Base-by-base conservation (phyloP, 2,113 vertebrate species). In the Typhlomys cinereus region DNA sequence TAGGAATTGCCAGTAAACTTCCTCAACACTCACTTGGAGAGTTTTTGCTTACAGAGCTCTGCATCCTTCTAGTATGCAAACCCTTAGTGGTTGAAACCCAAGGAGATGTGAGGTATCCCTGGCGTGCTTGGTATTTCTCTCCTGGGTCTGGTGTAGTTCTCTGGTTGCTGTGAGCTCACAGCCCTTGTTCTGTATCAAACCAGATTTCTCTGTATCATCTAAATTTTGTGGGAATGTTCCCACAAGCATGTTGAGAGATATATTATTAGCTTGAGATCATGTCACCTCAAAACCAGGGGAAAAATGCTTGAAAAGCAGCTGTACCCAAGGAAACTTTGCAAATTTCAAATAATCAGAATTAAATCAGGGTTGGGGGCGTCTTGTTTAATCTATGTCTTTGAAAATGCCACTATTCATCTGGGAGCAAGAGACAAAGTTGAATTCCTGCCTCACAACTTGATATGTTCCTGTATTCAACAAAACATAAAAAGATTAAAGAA, bases 391-490 rank as follows among this genome's bases (percentile, higher is more conserved):
- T 23, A 31, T 34, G 27, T 64, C 44, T 62, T 80, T 74, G 62
- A 36, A 85, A 57, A 90, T 41, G 44, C 27, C 14, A 1, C 0
- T 76, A 62, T 27, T 66, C 39, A 48, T 57, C 25, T 44, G 15
- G 41, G 50, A 78, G 88, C 46, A 59, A 69, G 12, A 12, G 70
- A 23, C 12, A 11, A 78, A 86, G 29, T 73, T 92, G 48, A 46
- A 75, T 81, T 46, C 21, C n/a, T 75, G 41, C 46, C 70, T 91
- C 80, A 87, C 27, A 80, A 52, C 18, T 50, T 39, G 29, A 3
- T 69, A 29, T 62, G 82, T 95, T 71, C 44, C 74, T 59, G 15
- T 44, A 46, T 39, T 57, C 0, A 23, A n/a, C 46, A 96, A 92
- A 66, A 74, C 23, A 64, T 11, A 74, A 64, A 78, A 41, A 31